These are phyloP conservation scores for Cirrhinus molitorella DNA, from an alignment of 2,797 vertebrate genomes.

Conservation along the genomic window DNA sequence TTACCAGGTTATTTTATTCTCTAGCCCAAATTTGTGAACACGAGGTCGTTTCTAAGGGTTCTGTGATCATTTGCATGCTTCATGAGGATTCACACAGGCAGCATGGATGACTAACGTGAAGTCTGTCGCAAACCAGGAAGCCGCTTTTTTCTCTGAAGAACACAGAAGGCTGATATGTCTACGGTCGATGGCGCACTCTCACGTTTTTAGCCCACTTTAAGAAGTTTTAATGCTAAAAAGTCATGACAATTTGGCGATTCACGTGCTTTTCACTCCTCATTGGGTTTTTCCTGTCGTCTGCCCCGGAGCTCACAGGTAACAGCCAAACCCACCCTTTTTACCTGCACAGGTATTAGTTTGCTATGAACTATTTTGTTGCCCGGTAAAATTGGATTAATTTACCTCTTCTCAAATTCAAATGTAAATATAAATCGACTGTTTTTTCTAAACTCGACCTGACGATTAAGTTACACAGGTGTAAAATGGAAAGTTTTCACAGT, in stretches of 20 bases:
- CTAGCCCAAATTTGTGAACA: neutral
- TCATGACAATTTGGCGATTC: neutral
- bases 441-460: neutral
- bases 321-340: neutral
- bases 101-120: neutral
- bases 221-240: neutral
- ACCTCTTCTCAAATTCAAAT: neutral
- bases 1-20: neutral
- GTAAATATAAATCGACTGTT: neutral
- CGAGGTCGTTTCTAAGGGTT: neutral
- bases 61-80: neutral
- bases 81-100: neutral
- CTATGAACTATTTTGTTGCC: no score
- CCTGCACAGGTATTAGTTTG: neutral
- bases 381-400: neutral
- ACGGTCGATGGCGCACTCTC: neutral
- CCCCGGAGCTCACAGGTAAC: slow-evolving; percentile 65
- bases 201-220: neutral
- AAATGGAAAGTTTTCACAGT: no score
- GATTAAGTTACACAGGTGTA: neutral
- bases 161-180: neutral
- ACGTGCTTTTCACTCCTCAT: slow-evolving; percentile 28
- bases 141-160: neutral
- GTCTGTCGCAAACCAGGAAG: slow-evolving; percentile 21
- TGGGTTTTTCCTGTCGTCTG: slow-evolving; percentile 12